These are phyloP conservation scores for Hetaerina titia DNA, from an alignment of 2,888 invertebrate species.

Conservation along the genomic window DNA sequence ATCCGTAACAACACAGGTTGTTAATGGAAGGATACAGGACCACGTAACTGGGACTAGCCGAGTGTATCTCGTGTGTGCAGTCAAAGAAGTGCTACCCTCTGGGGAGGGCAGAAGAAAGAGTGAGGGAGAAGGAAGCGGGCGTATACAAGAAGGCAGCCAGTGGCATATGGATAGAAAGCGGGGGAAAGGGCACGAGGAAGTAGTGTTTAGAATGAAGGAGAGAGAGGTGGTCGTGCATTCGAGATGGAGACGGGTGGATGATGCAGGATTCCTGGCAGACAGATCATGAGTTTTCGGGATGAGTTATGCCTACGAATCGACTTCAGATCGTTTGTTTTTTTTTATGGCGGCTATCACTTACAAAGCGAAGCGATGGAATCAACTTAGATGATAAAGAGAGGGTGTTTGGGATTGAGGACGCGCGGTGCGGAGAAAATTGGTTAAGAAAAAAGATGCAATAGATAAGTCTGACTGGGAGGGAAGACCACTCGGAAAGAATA, in stretches of 20 bases:
- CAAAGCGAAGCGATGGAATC: conserved; percentile 9
- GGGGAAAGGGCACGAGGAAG: not conserved
- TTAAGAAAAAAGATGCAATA: not conserved
- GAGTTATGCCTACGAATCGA: conserved; percentile 42
- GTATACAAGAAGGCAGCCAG: not conserved
- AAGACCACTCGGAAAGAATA: not conserved
- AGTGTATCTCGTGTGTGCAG: not conserved
- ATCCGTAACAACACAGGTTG: not conserved
- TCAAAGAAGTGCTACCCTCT: not conserved
- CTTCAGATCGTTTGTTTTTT: conserved; percentile 49
- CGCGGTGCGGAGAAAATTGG: not conserved
- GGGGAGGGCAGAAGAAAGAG: not conserved
- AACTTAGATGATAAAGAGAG: not conserved
- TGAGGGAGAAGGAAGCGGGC: not conserved
- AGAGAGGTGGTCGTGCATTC: not conserved
- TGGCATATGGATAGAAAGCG: not conserved
- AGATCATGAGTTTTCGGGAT: conserved; percentile 56
- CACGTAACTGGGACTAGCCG: not conserved
- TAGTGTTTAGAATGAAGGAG: not conserved
- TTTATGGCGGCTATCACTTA: conserved; percentile 24
- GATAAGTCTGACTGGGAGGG: not conserved
- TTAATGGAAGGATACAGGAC: not conserved
- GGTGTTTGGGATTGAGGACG: not conserved
- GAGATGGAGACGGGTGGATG: not conserved
- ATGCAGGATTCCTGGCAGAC: not conserved